phyloP scores from a whole-genome alignment of 1,140 invertebrate species.

The Ectropis grisescens region DNA sequence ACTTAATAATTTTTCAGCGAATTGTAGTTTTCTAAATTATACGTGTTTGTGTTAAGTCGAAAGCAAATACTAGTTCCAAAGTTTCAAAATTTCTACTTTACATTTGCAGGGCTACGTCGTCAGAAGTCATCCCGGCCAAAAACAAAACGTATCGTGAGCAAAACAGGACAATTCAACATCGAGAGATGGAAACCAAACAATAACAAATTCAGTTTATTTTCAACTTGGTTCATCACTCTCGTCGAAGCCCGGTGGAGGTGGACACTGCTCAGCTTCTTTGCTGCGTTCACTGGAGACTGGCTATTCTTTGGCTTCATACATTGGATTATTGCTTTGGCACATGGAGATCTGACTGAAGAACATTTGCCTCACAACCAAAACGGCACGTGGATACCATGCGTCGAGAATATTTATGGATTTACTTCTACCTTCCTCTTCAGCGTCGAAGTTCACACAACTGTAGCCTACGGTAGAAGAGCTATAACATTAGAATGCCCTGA shows the following conservation, averaged over 20 bases:
- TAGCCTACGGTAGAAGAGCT: constrained; percentile 80
- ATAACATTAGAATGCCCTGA: constrained; percentile 93
- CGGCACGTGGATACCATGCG: constrained; percentile 83
- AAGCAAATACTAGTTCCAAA: background rate
- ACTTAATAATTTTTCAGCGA: too few species aligned
- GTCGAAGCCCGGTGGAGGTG: constrained; percentile 95
- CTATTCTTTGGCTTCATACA: constrained; percentile 89
- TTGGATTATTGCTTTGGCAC: constrained; percentile 89
- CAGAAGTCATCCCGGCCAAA: constrained; percentile 19
- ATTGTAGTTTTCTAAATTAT: too few species aligned
- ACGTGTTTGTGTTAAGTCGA: background rate
- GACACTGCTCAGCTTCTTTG: constrained; percentile 91
- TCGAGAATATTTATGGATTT: constrained; percentile 84
- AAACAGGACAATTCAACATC: constrained; percentile 94
- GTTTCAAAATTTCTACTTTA: background rate
- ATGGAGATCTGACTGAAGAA: constrained; percentile 85
- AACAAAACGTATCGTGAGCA: constrained; percentile 80
- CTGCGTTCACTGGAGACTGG: constrained; percentile 91
- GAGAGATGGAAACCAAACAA: constrained; percentile 81
- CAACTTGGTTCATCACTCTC: constrained; percentile 84
- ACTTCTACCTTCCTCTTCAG: constrained; percentile 90
- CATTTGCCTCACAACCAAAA: constrained; percentile 75
- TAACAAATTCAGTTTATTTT: constrained; percentile 79
- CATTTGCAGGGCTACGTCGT: constrained; percentile 9
- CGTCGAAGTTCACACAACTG: constrained; percentile 91